Conservation (phyloP, 2,113 vertebrate genomes). For the Microtus pennsylvanicus region DNA sequence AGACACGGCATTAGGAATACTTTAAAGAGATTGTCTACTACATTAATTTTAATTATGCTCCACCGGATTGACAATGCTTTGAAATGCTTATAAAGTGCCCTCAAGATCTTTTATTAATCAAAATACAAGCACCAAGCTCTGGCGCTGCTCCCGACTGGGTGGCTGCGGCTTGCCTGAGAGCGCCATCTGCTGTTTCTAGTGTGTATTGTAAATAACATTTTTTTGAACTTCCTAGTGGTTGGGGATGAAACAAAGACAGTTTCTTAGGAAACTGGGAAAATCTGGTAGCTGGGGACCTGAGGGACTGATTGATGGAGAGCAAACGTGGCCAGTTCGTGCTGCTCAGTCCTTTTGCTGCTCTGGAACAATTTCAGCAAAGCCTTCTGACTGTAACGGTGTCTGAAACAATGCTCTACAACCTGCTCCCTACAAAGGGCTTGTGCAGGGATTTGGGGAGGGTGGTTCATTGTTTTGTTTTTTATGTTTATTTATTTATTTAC, state of each 20-base stretch:
- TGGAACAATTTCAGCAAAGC: neutral
- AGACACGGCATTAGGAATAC: slow-evolving; percentile 75
- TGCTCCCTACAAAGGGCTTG: neutral
- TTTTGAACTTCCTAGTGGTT: neutral
- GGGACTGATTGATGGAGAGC: neutral
- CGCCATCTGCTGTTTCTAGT: slow-evolving; percentile 85
- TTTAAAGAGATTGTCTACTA: slow-evolving; percentile 76
- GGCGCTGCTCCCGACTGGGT: slow-evolving; percentile 20
- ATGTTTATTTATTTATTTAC: neutral
- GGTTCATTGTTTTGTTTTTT: neutral
- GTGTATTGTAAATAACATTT: neutral
- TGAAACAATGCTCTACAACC: neutral
- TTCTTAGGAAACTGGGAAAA: neutral
- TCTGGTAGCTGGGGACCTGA: neutral
- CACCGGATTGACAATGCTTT: slow-evolving; percentile 80
- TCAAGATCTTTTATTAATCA: slow-evolving; percentile 83
- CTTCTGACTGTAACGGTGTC: neutral
- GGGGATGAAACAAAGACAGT: neutral
- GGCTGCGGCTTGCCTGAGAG: slow-evolving; percentile 67
- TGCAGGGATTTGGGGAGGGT: neutral
- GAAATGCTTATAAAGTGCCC: slow-evolving; percentile 83
- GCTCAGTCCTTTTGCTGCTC: neutral
- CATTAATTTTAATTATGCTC: slow-evolving; percentile 84
- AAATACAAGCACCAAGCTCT: slow-evolving; percentile 62
- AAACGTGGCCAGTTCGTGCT: neutral